Evolutionary conservation across 2,888 invertebrate genomes (phyloP).

Genomic region (Lamproptera curius): DNA sequence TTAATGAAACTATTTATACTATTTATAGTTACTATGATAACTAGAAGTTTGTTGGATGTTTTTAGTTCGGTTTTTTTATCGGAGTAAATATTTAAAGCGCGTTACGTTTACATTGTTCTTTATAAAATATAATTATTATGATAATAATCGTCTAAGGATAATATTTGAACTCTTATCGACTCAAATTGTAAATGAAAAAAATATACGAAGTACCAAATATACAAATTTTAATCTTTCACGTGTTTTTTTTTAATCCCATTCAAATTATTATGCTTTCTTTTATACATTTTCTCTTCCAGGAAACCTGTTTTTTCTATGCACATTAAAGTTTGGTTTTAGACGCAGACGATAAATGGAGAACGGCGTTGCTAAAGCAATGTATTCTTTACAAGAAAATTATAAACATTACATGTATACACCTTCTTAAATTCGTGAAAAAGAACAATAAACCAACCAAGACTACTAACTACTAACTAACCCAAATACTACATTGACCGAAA

Average conservation of each 20-base stretch:
- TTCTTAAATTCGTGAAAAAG: no score
- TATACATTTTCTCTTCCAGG: no score
- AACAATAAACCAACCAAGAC: no score
- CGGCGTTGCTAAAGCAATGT: no score
- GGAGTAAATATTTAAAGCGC: conserved; percentile 38
- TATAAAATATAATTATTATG: conserved; percentile 49
- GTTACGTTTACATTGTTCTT: conserved; percentile 67
- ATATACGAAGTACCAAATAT: conserved; percentile 78
- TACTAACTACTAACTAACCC: no score
- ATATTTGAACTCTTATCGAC: conserved; percentile 68
- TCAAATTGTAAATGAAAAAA: conserved; percentile 72
- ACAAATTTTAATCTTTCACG: conserved; percentile 75
- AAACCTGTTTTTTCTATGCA: no score
- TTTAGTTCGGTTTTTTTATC: conserved; percentile 41
- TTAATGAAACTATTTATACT: conserved; percentile 47
- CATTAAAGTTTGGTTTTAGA: no score
- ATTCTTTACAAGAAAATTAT: no score
- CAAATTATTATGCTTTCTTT: no score
- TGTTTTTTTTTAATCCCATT: conserved; percentile 39
- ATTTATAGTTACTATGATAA: conserved; percentile 46
- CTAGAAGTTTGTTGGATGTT: conserved; percentile 65
- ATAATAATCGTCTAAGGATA: conserved; percentile 58
- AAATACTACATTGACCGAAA: no score
- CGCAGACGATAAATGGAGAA: no score
- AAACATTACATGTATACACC: no score